Evolutionary conservation across 1,140 invertebrate genomes (phyloP), one percentile per base, ranked within the genome.

Genomic region (Tenebrio molitor): DNA sequence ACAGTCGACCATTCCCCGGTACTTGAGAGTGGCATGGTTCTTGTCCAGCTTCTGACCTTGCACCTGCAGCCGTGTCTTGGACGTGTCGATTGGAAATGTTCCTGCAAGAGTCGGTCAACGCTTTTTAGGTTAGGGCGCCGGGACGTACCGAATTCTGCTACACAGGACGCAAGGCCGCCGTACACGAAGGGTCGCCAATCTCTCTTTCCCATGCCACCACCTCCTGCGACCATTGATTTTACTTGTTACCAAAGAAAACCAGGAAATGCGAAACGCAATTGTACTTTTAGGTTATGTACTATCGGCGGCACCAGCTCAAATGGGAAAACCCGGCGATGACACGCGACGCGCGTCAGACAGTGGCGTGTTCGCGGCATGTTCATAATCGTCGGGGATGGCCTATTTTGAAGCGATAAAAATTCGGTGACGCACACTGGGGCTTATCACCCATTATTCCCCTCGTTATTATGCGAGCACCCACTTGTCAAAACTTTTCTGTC

Each of bases 81-180:
- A 96, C 12, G 96, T 95, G 83, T 99, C 97, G 76, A 99, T 92
- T 12, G 97, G 97, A 87, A 98, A 99, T n/a, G 97, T 99, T 71
- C 95, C 96, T 97, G 81, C 46, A 72, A 75, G 17, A 14, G 23
- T 15, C 23, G 2, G 50, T 29, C 12, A 14, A n/a, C 14, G 33
- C 19, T 50, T 71, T 62, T 39, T 39, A 69, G 50, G 53, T 46
- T 71, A 41, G 62, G 58, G 21, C 39, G 12, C 10, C 1, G 14
- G 41, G 15, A 82, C 86, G 88, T 89, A 97, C 96, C 94, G 85
- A 95, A 94, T 88, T 98, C 96, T 68, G 96, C 95, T 78, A 93
- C 89, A 78, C 95, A 95, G 36, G 95, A 97, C 83, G 96, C 95
- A 76, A 97, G 82, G 72, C 96, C 93, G 82, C 96, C 96, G 88